Evolutionary conservation across 2,113 vertebrate species (phyloP).

Genomic region (Neofelis nebulosa): DNA sequence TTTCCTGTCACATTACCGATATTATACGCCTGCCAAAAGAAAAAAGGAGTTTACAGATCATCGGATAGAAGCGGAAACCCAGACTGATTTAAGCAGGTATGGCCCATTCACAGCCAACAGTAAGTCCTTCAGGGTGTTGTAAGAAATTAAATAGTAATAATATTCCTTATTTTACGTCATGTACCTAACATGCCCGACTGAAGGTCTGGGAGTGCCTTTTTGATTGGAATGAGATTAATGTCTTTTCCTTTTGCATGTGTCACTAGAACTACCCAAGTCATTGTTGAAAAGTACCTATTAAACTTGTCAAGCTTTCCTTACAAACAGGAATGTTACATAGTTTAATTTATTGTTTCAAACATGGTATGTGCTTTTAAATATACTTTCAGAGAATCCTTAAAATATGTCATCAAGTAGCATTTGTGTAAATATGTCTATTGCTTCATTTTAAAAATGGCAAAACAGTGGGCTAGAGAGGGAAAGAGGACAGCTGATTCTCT

Average conservation of each 20-base stretch:
- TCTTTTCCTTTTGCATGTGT: background rate
- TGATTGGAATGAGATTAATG: background rate
- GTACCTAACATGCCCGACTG: background rate
- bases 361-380: background rate
- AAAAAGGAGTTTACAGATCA: constrained; percentile 70
- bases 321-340: background rate
- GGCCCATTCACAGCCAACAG: background rate
- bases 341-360: constrained; percentile 9
- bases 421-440: background rate
- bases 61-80: constrained; percentile 82
- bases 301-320: background rate
- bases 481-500: background rate
- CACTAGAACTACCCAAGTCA: background rate
- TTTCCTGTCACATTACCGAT: constrained; percentile 90
- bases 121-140: background rate
- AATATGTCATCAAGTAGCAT: background rate
- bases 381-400: background rate
- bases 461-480: background rate
- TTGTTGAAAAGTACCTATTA: background rate
- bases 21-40: constrained; percentile 90
- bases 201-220: background rate
- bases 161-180: background rate
- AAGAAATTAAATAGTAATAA: background rate
- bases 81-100: constrained; percentile 89
- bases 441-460: constrained; percentile 31